Evolutionary conservation across 2,797 vertebrate genomes (phyloP), one percentile per base, ranked within the genome.

Genomic region (Amblyraja radiata): DNA sequence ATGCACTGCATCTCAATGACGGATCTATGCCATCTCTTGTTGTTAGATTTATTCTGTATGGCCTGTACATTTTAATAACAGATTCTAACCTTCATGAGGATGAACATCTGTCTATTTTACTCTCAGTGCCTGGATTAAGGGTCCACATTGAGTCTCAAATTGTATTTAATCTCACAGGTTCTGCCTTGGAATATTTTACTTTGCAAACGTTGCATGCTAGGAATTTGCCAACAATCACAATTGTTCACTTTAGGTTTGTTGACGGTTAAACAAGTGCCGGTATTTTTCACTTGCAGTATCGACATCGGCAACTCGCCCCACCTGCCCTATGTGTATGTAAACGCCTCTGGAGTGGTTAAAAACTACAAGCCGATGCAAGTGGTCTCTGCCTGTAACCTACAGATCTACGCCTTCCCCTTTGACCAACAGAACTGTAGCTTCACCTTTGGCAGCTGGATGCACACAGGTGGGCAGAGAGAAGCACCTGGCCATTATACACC

Each of bases 401-500:
- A 97, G 95, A 96, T 97, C 93, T 98, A 97, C 0, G 96, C 97
- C 80, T 98, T 98, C 86, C 98, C 97, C 0, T 98, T 98, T 78
- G 97, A 98, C 95, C 96, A 96, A 95, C 98, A 98, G 95, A 98
- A 97, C 94, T 98, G 97, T 97, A 97, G 97, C 94, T 96, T 98
- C 63, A 98, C 97, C 93, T 98, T 98, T 95, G 97, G 95, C 93
- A 98, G 97, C 94, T 97, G 97, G 96, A 96, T 98, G 58, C 97
- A 98, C 94, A 97, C 98, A 96, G 97, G 97, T 98, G 94, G 94
- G 90, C 61, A 36, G 84, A 88, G 58, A 11, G 3, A 9, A 71
- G 11, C 61, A 68, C 68, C 36, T 14, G 23, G 4, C 10, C 13
- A 10, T 93, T 9, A 73, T 0, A 46, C 5, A 14, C 23, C 9